phyloP scores from a whole-genome alignment of 2,113 vertebrate genomes.

The Chionomys nivalis region DNA sequence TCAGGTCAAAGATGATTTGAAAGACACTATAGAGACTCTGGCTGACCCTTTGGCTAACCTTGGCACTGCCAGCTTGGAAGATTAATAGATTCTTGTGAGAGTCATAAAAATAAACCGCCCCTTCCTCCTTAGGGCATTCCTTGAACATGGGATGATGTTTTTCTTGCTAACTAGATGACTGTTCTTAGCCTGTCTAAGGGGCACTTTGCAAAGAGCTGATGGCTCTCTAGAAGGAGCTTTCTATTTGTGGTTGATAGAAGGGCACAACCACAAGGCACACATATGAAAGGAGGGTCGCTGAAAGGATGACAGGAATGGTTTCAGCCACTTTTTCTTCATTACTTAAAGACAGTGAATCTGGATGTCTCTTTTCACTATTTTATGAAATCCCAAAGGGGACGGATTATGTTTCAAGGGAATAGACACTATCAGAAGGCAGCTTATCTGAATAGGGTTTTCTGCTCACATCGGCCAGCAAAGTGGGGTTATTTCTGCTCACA shows the following conservation, averaged over 20 bases:
- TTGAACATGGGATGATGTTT: background rate
- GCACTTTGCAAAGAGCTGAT: background rate
- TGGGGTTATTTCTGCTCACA: background rate
- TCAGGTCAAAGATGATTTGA: background rate
- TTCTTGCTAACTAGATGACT: background rate
- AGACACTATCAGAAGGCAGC: background rate
- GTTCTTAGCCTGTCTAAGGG: background rate
- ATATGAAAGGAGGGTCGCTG: background rate
- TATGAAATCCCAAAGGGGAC: background rate
- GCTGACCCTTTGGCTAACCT: background rate
- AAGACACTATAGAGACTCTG: background rate
- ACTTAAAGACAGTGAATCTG: background rate
- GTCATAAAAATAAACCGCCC: slow-evolving; percentile 1
- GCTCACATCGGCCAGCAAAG: background rate
- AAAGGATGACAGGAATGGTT: background rate
- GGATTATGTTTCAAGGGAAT: background rate
- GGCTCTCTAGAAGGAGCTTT: slow-evolving; percentile 9
- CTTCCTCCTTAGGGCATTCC: background rate
- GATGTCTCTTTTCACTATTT: background rate
- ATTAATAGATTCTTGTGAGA: slow-evolving; percentile 14
- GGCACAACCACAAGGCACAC: background rate
- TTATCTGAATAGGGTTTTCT: slow-evolving; percentile 3
- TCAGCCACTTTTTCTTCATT: background rate
- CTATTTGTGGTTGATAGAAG: background rate
- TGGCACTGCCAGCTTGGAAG: background rate